phyloP scores from a whole-genome alignment of 2,113 vertebrate genomes.

The Monopterus albus region DNA sequence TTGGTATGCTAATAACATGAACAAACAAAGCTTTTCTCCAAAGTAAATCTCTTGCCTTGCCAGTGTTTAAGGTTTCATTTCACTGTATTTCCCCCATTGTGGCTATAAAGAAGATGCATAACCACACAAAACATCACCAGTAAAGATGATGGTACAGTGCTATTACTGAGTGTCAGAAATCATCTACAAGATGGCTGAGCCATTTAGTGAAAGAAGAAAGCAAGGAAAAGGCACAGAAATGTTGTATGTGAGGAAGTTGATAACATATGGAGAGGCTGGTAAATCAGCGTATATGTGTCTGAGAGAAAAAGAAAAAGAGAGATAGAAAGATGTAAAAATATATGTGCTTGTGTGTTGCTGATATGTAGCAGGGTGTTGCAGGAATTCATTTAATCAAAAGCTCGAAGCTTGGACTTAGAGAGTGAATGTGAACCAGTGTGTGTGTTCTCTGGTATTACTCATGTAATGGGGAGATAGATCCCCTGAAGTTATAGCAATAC shows the following conservation, averaged over 20 bases:
- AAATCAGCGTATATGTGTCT: constrained; percentile 36
- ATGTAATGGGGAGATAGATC: too few species aligned
- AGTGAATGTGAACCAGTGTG: constrained; percentile 21
- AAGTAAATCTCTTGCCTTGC: constrained; percentile 46
- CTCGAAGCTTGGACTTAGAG: constrained; percentile 5
- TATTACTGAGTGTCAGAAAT: constrained; percentile 51
- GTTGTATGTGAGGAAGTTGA: not conserved
- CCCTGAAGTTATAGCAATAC: too few species aligned
- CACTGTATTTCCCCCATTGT: constrained; percentile 47
- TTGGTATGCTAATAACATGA: constrained; percentile 31
- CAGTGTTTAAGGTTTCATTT: constrained; percentile 40
- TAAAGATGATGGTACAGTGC: constrained; percentile 55
- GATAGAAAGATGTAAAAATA: constrained; percentile 9
- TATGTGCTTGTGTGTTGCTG: constrained; percentile 25
- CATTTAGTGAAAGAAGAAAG: constrained; percentile 38
- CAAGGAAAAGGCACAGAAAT: not conserved
- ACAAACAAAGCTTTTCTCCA: constrained; percentile 33
- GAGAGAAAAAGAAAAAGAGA: not conserved
- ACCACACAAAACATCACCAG: constrained; percentile 46
- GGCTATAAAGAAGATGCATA: constrained; percentile 61
- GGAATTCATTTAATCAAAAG: constrained; percentile 45
- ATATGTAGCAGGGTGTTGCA: constrained; percentile 3
- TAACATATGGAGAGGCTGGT: constrained; percentile 27
- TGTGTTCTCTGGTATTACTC: too few species aligned
- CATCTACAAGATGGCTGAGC: constrained; percentile 45